phyloP scores from a whole-genome alignment of 2,113 vertebrate genomes.

The Pelusios castaneus region DNA sequence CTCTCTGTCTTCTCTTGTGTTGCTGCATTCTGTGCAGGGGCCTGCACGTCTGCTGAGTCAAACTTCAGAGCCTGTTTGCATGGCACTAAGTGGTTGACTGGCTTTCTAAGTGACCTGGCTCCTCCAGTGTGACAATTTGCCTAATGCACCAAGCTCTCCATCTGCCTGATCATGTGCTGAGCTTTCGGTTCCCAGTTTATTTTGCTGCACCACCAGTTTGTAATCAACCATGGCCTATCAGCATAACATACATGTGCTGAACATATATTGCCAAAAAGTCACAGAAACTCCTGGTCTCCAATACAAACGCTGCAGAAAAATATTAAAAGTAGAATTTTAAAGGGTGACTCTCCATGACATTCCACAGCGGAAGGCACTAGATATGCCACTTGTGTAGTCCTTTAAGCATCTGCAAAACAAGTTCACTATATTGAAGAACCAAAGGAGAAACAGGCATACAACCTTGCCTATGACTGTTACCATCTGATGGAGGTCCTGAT shows the following conservation, averaged over 20 bases:
- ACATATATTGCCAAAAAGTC: no score
- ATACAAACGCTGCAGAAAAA: slow-evolving; percentile 28
- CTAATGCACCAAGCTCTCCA: neutral
- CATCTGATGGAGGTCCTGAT: neutral
- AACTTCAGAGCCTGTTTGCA: neutral
- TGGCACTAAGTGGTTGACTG: neutral
- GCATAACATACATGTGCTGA: neutral
- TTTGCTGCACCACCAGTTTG: neutral
- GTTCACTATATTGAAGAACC: slow-evolving; percentile 43
- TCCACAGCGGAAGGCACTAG: neutral
- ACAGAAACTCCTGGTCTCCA: neutral
- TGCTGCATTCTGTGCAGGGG: neutral
- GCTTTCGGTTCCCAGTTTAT: neutral
- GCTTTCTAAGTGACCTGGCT: neutral
- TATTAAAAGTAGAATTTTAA: neutral
- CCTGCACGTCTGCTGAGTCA: neutral
- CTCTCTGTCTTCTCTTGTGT: neutral
- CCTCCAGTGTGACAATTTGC: neutral
- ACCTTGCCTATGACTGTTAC: neutral
- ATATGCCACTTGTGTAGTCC: slow-evolving; percentile 25
- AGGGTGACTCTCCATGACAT: neutral
- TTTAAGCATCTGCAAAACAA: slow-evolving; percentile 28
- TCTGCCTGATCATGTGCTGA: neutral
- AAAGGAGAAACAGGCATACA: neutral
- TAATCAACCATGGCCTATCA: neutral